Base-by-base conservation (phyloP, 2,888 invertebrate species). In the Agriopis leucophaearia region DNA sequence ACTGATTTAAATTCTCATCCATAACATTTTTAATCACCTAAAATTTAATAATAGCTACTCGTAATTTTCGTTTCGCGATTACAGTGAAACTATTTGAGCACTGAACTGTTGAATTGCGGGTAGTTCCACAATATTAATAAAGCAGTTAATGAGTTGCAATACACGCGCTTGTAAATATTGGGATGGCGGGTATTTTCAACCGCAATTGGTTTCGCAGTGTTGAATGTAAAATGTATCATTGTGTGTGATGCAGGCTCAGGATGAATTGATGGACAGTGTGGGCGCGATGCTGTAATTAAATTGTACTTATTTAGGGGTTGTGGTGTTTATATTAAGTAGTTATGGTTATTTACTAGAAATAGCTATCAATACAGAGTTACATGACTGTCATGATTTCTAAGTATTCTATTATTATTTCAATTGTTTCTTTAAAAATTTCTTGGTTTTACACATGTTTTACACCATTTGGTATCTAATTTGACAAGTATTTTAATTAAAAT, bases 131-230 rank as follows among this genome's bases (percentile, higher is more conserved):
- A 74, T 80, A 78, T 79, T 82, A 79, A 78, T 77, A 79, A 73
- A 65, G 66, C 71, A 75, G 70, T 76, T 75, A 79, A 79, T 79
- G 78, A 78, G 74, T 74, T 74, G 77, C 76, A 67, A 77, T 78
- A 79, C 16, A 54, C 66, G 64, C 52, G 63, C 47, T 62, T 63
- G 68, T 75, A 71, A 75, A 75, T 75, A 73, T 73, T 70, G 61
- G 63, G 50, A 40, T 64, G 70, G 44, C 55, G 58, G 56, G 64
- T 65, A 64, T 60, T 51, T 64, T 52, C 12, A 55, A 71, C 71
- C 71, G 44, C 66, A 70, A 62, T 69, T 16, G 66, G 51, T 60
- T 45, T 60, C 44, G 45, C 52, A 48, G 62, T 27, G 65, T 57
- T 69, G 58, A 54, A 62, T 56, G 61, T 64, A 56, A 54, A 59